Evolutionary conservation across 2,888 invertebrate species (phyloP).

Genomic region (Ametastegia equiseti): DNA sequence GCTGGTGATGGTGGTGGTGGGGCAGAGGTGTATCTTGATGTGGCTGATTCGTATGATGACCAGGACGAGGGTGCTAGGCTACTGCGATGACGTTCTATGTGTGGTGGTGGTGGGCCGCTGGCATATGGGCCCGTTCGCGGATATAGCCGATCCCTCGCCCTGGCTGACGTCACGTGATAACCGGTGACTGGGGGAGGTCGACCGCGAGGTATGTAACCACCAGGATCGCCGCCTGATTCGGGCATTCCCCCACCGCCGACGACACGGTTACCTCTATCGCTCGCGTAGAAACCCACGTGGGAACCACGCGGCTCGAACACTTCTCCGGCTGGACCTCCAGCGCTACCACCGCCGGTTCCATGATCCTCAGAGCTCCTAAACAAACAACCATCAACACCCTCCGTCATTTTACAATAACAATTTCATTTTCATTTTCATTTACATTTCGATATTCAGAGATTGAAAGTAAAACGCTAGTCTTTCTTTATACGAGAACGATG

Average conservation of each 20-base stretch:
- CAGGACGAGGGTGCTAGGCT: conserved; percentile 70
- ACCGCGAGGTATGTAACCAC: conserved; percentile 70
- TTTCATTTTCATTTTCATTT: too few species aligned
- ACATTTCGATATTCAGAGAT: too few species aligned
- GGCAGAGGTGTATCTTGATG: conserved; percentile 70
- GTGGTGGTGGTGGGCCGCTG: conserved; percentile 71
- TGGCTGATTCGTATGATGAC: conserved; percentile 70
- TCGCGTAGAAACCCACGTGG: conserved; percentile 73
- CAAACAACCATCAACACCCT: too few species aligned
- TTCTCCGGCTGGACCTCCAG: conserved; percentile 53
- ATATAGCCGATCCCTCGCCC: conserved; percentile 74
- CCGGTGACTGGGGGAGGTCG: conserved; percentile 69
- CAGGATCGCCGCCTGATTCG: conserved; percentile 69
- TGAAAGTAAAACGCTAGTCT: too few species aligned
- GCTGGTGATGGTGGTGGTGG: conserved; percentile 72
- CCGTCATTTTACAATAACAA: too few species aligned
- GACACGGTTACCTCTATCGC: conserved; percentile 68
- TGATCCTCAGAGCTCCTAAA: conserved; percentile 73
- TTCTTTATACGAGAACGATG: too few species aligned
- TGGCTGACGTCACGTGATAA: conserved; percentile 74
- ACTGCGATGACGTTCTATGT: conserved; percentile 71
- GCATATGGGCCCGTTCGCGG: conserved; percentile 72
- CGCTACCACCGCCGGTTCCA: conserved; percentile 66
- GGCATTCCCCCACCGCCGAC: conserved; percentile 66
- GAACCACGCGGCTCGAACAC: conserved; percentile 74